These are phyloP conservation scores for Perca flavescens DNA, from an alignment of 2,113 vertebrate species.

Conservation along the genomic window DNA sequence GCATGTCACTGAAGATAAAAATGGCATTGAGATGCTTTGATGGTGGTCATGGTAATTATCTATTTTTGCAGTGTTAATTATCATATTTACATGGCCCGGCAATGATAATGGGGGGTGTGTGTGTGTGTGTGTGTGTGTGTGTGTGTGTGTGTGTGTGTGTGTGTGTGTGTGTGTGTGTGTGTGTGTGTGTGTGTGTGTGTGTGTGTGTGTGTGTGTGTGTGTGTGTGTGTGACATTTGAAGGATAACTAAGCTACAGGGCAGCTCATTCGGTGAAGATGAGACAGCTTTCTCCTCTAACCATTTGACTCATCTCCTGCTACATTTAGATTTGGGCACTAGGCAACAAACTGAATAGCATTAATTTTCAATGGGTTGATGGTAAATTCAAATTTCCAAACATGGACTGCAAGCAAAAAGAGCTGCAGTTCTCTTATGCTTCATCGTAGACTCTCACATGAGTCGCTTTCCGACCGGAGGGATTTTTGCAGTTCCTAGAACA, in stretches of 20 bases:
- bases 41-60: slow-evolving; percentile 39
- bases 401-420: slow-evolving; percentile 22
- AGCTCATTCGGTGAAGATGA: slow-evolving; percentile 58
- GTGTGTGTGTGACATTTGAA: slow-evolving; percentile 66
- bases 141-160: slow-evolving; percentile 11
- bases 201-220: slow-evolving; percentile 10
- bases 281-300: slow-evolving; percentile 70
- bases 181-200: slow-evolving; percentile 4
- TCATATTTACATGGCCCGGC: slow-evolving; percentile 48
- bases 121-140: background rate
- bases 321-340: slow-evolving; percentile 66
- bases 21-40: slow-evolving; percentile 35
- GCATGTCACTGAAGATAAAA: slow-evolving; percentile 30
- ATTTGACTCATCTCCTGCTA: slow-evolving; percentile 74
- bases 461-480: too few relatives aligned
- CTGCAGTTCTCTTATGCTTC: background rate
- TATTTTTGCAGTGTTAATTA: slow-evolving; percentile 60
- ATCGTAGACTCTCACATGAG: background rate
- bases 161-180: background rate
- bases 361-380: slow-evolving; percentile 44
- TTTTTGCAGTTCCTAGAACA: too few relatives aligned
- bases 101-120: too few relatives aligned
- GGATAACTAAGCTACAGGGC: slow-evolving; percentile 68
- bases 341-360: slow-evolving; percentile 59
- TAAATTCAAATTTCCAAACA: slow-evolving; percentile 21